phyloP scores from a whole-genome alignment of 2,888 invertebrate genomes.

The Oscheius sp. region DNA sequence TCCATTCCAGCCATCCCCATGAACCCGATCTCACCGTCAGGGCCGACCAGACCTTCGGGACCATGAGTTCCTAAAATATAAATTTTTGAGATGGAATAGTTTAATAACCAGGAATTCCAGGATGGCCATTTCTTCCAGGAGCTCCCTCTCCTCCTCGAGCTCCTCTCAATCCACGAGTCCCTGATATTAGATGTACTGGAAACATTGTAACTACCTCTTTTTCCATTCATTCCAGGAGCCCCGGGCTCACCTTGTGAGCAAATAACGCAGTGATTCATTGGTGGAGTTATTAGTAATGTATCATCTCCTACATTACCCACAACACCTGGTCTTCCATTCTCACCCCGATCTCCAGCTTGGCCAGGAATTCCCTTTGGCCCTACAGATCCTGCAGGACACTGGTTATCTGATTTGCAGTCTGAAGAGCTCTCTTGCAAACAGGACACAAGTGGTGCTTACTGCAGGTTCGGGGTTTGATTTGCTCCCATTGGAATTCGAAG shows the following conservation, averaged over 20 bases:
- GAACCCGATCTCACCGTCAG: slow-evolving; percentile 50
- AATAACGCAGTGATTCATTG: slow-evolving; percentile 20
- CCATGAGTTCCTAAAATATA: slow-evolving; percentile 1
- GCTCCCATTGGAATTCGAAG: slow-evolving; percentile 15
- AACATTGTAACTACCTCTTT: slow-evolving; percentile 10
- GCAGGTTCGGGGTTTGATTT: slow-evolving; percentile 20
- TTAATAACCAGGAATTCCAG: slow-evolving; percentile 10
- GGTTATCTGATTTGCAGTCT: slow-evolving; percentile 49
- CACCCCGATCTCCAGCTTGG: slow-evolving; percentile 43
- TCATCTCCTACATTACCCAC: slow-evolving; percentile 1
- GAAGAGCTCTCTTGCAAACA: neutral
- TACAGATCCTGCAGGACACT: slow-evolving; percentile 51
- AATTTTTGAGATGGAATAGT: neutral
- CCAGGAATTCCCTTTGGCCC: slow-evolving; percentile 46
- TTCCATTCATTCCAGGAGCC: slow-evolving; percentile 13
- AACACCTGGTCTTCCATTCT: slow-evolving; percentile 19
- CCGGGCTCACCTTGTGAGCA: slow-evolving; percentile 27
- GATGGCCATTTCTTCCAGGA: slow-evolving; percentile 24
- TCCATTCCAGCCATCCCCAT: slow-evolving; percentile 46
- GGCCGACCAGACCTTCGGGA: slow-evolving; percentile 43
- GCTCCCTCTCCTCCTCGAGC: slow-evolving; percentile 22
- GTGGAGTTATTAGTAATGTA: slow-evolving; percentile 6
- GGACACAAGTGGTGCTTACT: slow-evolving; percentile 9
- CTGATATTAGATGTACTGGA: neutral
- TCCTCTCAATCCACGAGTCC: slow-evolving; percentile 18